Evolutionary conservation across 2,113 vertebrate genomes (phyloP), one percentile per base, ranked within the genome.

Genomic region (Spheniscus mendiculus): DNA sequence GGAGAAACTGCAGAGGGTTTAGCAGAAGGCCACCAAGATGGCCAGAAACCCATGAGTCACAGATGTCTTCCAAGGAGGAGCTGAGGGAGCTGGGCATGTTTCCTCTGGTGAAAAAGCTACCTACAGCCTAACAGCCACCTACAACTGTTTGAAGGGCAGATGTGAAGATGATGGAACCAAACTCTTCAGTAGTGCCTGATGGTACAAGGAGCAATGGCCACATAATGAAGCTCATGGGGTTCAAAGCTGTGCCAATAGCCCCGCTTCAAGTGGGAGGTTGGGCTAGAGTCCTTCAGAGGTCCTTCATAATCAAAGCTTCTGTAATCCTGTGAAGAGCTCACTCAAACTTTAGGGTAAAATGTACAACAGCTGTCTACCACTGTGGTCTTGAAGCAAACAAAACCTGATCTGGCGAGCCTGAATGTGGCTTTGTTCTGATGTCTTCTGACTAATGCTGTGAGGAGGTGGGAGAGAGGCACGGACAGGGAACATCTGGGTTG

Each of bases 361-460:
- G 69, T 90, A 15, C 92, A 95, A 73, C 95, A 94, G 79, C 96
- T 97, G 88, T 96, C 88, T 90, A n/a, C 76, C 65, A 7, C 93
- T 96, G 92, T 81, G 90, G 94, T 94, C 95, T 55, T 34, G 50
- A 94, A 90, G 83, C 85, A 95, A 94, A 95, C 90, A 95, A 93
- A 93, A 94, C 92, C 85, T 89, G 96, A 56, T 74, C 88, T 92
- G 89, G 89, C 6, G 4, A 81, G 96, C 32, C 72, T 93, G 90
- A 95, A 94, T 92, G 95, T 96, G 84, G 81, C 97, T 94, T 95
- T 96, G 95, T 96, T 96, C 93, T 91, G 84, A 53, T 92, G 83
- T 96, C 92, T 90, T 81, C 65, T 15, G 97, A 97, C 84, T 97
- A 97, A 97, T 95, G 82, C 93, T 0, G 4, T 47, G 78, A 83